phyloP scores from a whole-genome alignment of 1,140 invertebrate species.

The Triops cancriformis region DNA sequence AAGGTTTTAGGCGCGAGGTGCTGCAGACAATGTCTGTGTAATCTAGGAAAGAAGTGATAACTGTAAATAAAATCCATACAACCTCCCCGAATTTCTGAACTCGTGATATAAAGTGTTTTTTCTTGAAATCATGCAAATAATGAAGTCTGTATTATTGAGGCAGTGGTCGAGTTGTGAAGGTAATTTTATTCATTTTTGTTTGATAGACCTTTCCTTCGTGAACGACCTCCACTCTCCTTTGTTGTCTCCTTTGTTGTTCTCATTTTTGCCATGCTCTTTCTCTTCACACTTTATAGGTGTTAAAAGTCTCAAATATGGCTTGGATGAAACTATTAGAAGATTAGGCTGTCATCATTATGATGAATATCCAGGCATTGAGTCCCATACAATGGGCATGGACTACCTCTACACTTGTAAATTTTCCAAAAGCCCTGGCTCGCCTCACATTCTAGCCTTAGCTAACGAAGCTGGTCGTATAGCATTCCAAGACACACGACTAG shows the following conservation, averaged over 20 bases:
- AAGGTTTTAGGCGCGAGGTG: too few species aligned
- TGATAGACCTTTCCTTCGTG: too few species aligned
- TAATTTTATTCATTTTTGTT: background rate
- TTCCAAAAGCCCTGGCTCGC: constrained; percentile 43
- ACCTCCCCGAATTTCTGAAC: background rate
- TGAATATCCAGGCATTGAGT: constrained; percentile 39
- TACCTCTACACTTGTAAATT: constrained; percentile 43
- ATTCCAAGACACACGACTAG: constrained; percentile 47
- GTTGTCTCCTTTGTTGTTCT: too few species aligned
- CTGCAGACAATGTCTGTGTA: background rate
- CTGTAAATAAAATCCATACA: background rate
- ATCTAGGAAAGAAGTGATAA: background rate
- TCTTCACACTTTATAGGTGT: background rate
- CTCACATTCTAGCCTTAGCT: constrained; percentile 64
- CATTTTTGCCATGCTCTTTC: too few species aligned
- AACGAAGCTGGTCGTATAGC: constrained; percentile 73
- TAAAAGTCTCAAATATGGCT: background rate
- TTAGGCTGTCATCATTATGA: constrained; percentile 36
- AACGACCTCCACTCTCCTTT: too few species aligned
- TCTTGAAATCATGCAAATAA: background rate
- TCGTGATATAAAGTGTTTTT: background rate
- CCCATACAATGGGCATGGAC: constrained; percentile 34
- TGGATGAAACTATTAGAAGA: background rate
- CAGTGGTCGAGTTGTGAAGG: background rate
- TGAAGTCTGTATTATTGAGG: background rate